A percentile compares a stretch with the other conserved stretches of the same genome.
phyloP scores from a whole-genome alignment of 2,113 vertebrate genomes.

The Psettodes erumei region DNA sequence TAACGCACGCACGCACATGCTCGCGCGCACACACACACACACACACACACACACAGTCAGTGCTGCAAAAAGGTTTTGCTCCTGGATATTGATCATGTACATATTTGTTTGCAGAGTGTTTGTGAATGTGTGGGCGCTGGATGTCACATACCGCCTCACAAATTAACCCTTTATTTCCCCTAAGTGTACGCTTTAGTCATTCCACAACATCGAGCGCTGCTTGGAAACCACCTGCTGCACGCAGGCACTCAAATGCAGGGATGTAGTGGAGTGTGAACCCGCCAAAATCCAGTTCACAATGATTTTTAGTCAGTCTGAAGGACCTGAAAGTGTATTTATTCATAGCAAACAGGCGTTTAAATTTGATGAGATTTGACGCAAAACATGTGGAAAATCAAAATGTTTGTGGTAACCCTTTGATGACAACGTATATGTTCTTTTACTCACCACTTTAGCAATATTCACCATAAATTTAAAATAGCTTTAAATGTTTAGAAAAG shows the following conservation, averaged over 20 bases:
- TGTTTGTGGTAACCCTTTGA: not conserved
- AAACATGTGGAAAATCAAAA: not conserved
- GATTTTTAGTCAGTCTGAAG: not conserved
- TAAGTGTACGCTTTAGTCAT: constrained; percentile 64
- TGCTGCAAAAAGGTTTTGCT: constrained; percentile 30
- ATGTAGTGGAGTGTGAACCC: constrained; percentile 39
- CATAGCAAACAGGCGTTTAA: not conserved
- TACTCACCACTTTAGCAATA: not conserved
- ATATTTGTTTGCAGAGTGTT: constrained; percentile 33
- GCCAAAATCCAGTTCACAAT: not conserved
- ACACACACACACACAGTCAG: constrained; percentile 8
- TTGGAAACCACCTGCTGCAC: constrained; percentile 74
- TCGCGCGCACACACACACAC: constrained; percentile 15
- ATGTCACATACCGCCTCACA: constrained; percentile 51
- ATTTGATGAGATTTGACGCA: not conserved
- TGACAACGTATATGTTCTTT: not conserved
- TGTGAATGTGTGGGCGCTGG: constrained; percentile 52
- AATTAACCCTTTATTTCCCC: constrained; percentile 75
- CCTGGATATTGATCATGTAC: constrained; percentile 44
- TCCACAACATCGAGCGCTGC: constrained; percentile 55
- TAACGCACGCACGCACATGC: constrained; percentile 9
- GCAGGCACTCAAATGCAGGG: constrained; percentile 22
- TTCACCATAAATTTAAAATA: not conserved
- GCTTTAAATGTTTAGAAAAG: not conserved
- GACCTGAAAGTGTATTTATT: not conserved